Base-by-base conservation (phyloP, 2,888 invertebrate genomes). In the Lycaena phlaeas region DNA sequence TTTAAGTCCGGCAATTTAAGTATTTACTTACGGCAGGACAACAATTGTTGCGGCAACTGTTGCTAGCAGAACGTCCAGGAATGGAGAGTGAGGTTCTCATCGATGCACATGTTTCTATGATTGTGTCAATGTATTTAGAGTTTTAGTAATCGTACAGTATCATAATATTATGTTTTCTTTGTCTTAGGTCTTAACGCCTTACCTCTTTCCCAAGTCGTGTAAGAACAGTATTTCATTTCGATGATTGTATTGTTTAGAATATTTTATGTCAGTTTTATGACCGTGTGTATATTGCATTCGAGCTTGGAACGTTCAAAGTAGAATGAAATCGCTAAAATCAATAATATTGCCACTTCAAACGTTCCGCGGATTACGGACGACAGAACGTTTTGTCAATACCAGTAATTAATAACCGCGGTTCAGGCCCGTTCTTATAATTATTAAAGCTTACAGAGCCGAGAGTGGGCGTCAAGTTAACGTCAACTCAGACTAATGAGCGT, bases 391-490 rank as follows among this genome's bases (percentile, higher is more conserved):
- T 70, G 71, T 75, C 78, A 76, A 76, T 78, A 77, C 58, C 63
- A 63, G 68, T 75, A 75, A 79, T 77, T 74, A 78, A 78, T 78
- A 73, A 68, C 66, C 57, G 54, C 54, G 57, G 61, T 62, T 68
- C 47, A 48, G 57, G 59, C 44, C 57, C 59, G 66, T 68, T 68
- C 70, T 74, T 71, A 70, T 70, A 76, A 77, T 78, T 73, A 78
- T 78, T 70, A 73, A 72, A 77, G 73, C 79, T 74, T 65, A 68
- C 66, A 57, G 61, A 69, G 56, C 56, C 67, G 64, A 66, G 61
- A 65, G 67, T 61, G 55, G 61, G 69, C 64, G 68, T 81, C 78
- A 75, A 78, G 78, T 79, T 76, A 69, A 76, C 74, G 78, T 81
- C 78, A 76, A 62, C 70, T 70, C 61, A 61, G 66, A 73, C 78